Base-by-base conservation (phyloP, 2,888 invertebrate genomes). In the Aethes cnicana region DNA sequence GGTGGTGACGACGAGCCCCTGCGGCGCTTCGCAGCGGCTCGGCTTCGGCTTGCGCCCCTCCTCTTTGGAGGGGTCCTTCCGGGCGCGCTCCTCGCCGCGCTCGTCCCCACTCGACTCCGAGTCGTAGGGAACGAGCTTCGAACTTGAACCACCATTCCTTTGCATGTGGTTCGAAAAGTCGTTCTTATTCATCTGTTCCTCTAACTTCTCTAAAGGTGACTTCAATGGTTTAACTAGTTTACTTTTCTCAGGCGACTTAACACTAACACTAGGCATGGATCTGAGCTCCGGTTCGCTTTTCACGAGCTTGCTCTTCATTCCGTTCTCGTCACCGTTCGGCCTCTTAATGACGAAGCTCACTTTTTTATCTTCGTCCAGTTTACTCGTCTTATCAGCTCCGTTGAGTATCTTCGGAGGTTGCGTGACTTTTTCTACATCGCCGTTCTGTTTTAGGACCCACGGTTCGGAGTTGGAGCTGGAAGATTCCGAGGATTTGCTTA, bases 71-170 rank as follows among this genome's bases (percentile, higher is more conserved):
- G 49, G 54, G 8, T 68, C 68, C 2, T 67, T 67, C 14, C 20
- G 48, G 4, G 52, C 39, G 53, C 66, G 61, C 1, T 69, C n/a
- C n/a, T n/a, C 74, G 11, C 37, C 57, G 0, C 80, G 74, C 66
- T 87, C 87, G 53, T 90, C 90, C 2, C 87, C 80, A 56, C 90
- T 92, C 0, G 92, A 91, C 64, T 92, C 92, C 0, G 91, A 91
- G 63, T 91, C 92, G 62, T 92, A 92, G 14, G 92, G 92, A 49
- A 92, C 92, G 47, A 92, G 78, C 58, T 80, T 78, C 7, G 85
- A 81, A 23, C 71, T 68, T 12, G 70, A 58, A 56, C 64, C 66
- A 2, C 79, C 80, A 56, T 84, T 82, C 54, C 74, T 72, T 25
- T 72, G 72, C 16, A 66, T 56, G 48, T 76, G 66, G 47, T 66